These are phyloP conservation scores for Pygocentrus nattereri DNA, from an alignment of 2,797 vertebrate genomes.

Conservation along the genomic window DNA sequence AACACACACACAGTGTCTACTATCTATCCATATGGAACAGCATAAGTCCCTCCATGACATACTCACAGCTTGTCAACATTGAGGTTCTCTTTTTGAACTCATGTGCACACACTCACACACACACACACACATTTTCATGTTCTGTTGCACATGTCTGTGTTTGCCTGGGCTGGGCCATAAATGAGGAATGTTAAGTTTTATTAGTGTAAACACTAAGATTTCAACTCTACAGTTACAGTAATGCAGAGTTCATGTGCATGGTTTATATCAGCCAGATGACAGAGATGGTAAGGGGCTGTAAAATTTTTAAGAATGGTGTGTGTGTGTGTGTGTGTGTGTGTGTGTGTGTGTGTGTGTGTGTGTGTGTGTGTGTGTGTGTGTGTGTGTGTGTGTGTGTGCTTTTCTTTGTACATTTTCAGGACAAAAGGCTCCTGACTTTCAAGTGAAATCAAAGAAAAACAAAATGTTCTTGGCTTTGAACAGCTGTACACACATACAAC, in stretches of 20 bases:
- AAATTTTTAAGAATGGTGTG: slow-evolving; percentile 24
- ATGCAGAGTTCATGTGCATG: slow-evolving; percentile 18
- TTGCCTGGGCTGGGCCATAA: slow-evolving; percentile 61
- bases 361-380: background rate
- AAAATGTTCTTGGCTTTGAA: no score
- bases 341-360: background rate
- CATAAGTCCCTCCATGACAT: slow-evolving; percentile 23
- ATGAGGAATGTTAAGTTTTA: slow-evolving; percentile 66
- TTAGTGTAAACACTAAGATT: slow-evolving; percentile 46
- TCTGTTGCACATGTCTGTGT: slow-evolving; percentile 51
- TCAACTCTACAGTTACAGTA: slow-evolving; percentile 44
- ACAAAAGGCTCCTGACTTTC: background rate
- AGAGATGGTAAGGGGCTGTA: slow-evolving; percentile 1
- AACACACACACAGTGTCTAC: slow-evolving; percentile 28
- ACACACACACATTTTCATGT: background rate
- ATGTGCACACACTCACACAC: background rate
- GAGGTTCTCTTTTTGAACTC: slow-evolving; percentile 31
- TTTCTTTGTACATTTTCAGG: background rate
- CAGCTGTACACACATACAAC: no score
- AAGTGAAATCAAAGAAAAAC: background rate
- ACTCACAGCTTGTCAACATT: slow-evolving; percentile 18
- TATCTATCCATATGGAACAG: slow-evolving; percentile 16
- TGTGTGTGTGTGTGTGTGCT: no score
- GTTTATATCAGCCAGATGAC: slow-evolving; percentile 61
- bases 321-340: background rate